Conservation (phyloP, 2,113 vertebrate genomes). For the Vicugna pacos region DNA sequence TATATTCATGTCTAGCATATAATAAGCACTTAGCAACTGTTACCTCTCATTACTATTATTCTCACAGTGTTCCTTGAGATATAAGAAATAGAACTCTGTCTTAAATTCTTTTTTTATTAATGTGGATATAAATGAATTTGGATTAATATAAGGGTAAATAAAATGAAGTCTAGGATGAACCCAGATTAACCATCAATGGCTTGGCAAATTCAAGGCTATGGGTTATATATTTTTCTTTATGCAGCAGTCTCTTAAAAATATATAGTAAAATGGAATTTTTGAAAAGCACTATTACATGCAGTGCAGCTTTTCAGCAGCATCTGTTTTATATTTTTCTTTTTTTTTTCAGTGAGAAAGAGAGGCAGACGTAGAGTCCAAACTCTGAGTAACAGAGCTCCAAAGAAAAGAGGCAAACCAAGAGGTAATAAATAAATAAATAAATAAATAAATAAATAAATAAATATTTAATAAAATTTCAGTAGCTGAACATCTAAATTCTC, state of each 20-base stretch:
- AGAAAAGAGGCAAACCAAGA: not conserved
- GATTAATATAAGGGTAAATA: not conserved
- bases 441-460: not conserved
- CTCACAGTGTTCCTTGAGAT: not conserved
- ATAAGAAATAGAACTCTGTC: not conserved
- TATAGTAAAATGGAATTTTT: not conserved
- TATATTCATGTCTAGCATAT: not conserved
- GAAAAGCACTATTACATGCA: not conserved
- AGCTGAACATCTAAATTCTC: not conserved
- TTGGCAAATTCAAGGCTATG: not conserved
- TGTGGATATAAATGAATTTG: not conserved
- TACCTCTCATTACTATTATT: not conserved
- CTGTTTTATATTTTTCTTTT: not conserved
- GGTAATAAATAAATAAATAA: not conserved
- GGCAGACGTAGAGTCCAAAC: not conserved
- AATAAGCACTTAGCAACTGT: not conserved
- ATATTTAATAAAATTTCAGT: not conserved
- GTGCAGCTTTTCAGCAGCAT: not conserved
- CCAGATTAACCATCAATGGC: not conserved
- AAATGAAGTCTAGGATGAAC: not conserved
- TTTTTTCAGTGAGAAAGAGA: slow-evolving; percentile 45
- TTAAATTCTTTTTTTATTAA: not conserved
- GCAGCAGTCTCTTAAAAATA: not conserved
- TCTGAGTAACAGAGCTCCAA: not conserved
- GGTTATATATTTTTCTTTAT: not conserved